A percentile compares a stretch with the other conserved stretches of the same genome.
These are phyloP conservation scores for Vireo griseus DNA, from an alignment of 2,797 vertebrate genomes.

Conservation along the genomic window DNA sequence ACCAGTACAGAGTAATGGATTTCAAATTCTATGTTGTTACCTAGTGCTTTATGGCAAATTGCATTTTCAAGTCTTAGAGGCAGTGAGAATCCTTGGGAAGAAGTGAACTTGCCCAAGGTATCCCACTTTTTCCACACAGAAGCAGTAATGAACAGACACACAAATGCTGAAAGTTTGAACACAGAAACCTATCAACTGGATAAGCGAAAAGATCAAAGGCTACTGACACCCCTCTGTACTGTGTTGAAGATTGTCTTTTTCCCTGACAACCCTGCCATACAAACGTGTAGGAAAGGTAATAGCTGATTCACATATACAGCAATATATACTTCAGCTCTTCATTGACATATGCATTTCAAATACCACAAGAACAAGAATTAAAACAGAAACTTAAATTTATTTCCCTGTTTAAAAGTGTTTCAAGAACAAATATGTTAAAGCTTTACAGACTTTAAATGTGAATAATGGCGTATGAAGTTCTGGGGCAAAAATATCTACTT, in stretches of 20 bases:
- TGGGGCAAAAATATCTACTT: not conserved
- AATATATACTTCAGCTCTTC: not conserved
- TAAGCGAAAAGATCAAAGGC: conserved; percentile 14
- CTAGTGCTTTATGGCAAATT: conserved; percentile 46
- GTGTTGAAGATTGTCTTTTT: conserved; percentile 20
- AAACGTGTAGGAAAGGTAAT: not conserved
- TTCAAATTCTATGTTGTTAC: conserved; percentile 57
- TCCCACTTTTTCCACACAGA: not conserved
- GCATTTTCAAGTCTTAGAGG: conserved; percentile 42
- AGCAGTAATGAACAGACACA: conserved; percentile 13
- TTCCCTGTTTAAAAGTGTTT: not conserved
- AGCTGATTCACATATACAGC: not conserved
- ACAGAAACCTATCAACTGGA: not conserved
- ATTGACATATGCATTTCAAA: not conserved
- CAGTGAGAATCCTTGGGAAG: conserved; percentile 13
- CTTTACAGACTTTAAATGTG: not conserved
- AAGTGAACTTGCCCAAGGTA: conserved; percentile 20
- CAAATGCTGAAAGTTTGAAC: conserved; percentile 34
- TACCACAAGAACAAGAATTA: not conserved
- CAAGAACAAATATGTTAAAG: not conserved
- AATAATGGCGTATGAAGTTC: not conserved
- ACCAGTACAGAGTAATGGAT: conserved; percentile 54
- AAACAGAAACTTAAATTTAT: not conserved
- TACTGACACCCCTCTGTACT: not conserved
- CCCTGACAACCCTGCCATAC: not conserved